A percentile compares a stretch with the other conserved stretches of the same genome.
Conservation (phyloP, 2,113 vertebrate species). For the Eolophus roseicapilla region DNA sequence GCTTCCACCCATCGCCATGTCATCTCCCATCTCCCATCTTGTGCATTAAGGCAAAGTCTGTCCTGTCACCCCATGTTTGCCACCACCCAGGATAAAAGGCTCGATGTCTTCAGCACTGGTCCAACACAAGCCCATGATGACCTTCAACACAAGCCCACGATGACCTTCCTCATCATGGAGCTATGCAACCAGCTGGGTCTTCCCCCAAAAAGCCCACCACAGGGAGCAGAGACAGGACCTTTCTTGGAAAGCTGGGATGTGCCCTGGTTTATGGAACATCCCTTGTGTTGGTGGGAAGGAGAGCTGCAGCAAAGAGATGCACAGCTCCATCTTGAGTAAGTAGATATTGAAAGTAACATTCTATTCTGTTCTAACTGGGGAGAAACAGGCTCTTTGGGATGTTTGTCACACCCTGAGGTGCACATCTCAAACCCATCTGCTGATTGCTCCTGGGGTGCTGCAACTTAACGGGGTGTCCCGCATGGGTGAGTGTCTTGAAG, state of each 20-base stretch:
- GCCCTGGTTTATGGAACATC: background rate
- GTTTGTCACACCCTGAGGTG: background rate
- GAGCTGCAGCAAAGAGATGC: background rate
- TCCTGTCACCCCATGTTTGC: accelerated
- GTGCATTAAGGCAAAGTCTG: background rate
- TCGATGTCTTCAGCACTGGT: accelerated
- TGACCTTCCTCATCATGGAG: accelerated
- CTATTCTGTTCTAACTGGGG: accelerated
- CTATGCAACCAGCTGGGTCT: accelerated
- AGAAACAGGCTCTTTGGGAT: background rate
- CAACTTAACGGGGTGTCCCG: background rate
- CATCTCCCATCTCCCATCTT: background rate
- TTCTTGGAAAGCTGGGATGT: accelerated
- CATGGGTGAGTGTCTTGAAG: too few relatives aligned
- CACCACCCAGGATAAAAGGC: background rate
- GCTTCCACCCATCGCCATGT: background rate
- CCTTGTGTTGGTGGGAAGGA: background rate
- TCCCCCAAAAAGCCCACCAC: background rate
- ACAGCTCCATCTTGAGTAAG: background rate
- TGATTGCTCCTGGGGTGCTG: background rate
- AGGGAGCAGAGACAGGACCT: background rate
- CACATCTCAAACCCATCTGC: background rate
- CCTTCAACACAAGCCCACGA: background rate
- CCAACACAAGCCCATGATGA: background rate
- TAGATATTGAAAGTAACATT: background rate